Evolutionary conservation across 2,888 invertebrate genomes (phyloP), one percentile per base, ranked within the genome.

Genomic region (Mesorhabditis spiculigera): DNA sequence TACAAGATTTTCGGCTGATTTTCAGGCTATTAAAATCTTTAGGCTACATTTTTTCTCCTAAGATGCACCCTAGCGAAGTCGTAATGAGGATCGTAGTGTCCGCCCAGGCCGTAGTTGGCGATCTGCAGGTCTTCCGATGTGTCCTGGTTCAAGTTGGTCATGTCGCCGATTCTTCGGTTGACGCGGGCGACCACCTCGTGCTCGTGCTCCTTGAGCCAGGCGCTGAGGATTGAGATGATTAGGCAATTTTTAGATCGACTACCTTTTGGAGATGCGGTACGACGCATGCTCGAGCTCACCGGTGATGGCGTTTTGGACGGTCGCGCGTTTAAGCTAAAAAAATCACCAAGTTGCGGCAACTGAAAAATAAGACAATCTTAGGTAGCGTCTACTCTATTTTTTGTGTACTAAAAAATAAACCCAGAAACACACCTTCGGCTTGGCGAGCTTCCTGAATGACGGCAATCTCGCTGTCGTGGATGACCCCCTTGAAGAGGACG

Each of bases 61-160:
- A 68, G 43, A 80, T 86, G 84, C 85, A 89, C 89, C 82, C 89
- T 84, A 43, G 90, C 89, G 86, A 89, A 89, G 82, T 90, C 97
- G 87, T 91, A 97, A 88, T 98, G 98, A 13, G 97, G 96, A 86
- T 96, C 96, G 87, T 97, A 98, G 87, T 97, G 97, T 0, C 97
- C 97, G 4, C 96, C 97, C 78, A 97, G 93, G 42, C 97, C 97
- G 87, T 98, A 98, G 89, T 97, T 98, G 75, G 95, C 96, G 66
- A 97, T 94, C 88, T 97, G 97, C 78, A 97, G 89, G 86, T 97
- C 95, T 87, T 98, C 98, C 0, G 97, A 95, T 0, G 94, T 92
- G 6, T 88, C 88, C 89, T 94, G 91, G 67, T 91, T 91, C 74
- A 98, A 89, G 13, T 93, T 93, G 4, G 95, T 94, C 90, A 96